Base-by-base conservation (phyloP, 2,113 vertebrate species). In the Laticauda colubrina region DNA sequence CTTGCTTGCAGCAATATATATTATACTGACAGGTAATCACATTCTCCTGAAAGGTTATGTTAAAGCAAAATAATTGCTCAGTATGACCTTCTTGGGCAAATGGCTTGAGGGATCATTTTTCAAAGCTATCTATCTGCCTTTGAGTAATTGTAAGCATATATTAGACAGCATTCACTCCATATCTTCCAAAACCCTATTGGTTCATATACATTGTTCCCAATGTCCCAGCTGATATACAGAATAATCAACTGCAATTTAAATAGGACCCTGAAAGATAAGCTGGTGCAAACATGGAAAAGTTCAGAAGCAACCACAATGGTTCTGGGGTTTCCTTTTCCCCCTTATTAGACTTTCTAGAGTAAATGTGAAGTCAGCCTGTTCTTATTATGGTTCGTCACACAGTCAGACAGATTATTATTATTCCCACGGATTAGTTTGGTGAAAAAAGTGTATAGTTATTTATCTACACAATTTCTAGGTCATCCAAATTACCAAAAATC, bases 51-150 rank as follows among this genome's bases (percentile, higher is more conserved):
- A 95, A 86, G 4, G 9, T 94, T 95, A 85, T 94, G 94, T 69
- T 92, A 88, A 95, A 92, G 75, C 39, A 94, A 95, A 96, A 94
- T 94, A 96, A 94, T 92, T 95, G 81, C 86, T 93, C 24, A 56
- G 23, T 59, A 85, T 94, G 94, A 95, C 94, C 81, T 96, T 94
- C 93, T 34, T 64, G 59, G 91, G 54, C 53, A 91, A n/a, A 55
- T 91, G 90, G 87, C 55, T 59, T 55, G 87, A 34, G 85, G 15
- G 39, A 89, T 95, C 95, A 85, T 59, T 95, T 96, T 94, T 94
- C 95, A 95, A 88, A 95, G 92, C 93, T 92, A 55, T 24, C 93
- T 92, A 55, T 24, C 92, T 93, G 90, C 69, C 81, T 89, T 95
- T 95, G 94, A 94, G 86, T 95, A 96, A 96, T 96, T 95, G 75